Percentiles rank a stretch among this genome's conserved stretches.
phyloP scores from a whole-genome alignment of 2,797 vertebrate species.

The Lagorchestes hirsutus region DNA sequence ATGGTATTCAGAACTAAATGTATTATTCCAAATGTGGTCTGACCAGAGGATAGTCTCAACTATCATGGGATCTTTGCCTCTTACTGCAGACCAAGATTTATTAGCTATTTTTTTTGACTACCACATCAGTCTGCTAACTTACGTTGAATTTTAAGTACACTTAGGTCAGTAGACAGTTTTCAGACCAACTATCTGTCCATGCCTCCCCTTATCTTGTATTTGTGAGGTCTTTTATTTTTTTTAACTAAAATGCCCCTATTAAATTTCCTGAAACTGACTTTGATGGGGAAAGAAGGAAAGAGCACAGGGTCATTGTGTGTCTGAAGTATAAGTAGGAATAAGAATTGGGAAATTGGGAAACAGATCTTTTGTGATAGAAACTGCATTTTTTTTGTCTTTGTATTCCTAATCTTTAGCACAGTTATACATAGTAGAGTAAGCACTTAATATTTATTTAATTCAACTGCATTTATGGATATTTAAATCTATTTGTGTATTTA shows the following conservation, averaged over 20 bases:
- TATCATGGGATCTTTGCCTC: background rate
- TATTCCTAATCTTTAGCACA: background rate
- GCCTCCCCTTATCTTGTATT: background rate
- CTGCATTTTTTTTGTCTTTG: background rate
- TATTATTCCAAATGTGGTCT: background rate
- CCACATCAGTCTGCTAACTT: background rate
- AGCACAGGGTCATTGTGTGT: background rate
- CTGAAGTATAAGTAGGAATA: background rate
- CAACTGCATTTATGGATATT: background rate
- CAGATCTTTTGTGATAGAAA: background rate
- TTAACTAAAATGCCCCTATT: background rate
- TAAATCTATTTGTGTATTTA: background rate
- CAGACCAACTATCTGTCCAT: background rate
- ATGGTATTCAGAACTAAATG: background rate
- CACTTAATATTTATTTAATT: background rate
- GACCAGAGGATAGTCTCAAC: background rate
- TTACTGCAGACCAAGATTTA: background rate
- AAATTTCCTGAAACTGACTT: background rate
- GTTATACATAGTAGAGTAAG: background rate
- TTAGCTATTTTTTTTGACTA: background rate
- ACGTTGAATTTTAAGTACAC: background rate
- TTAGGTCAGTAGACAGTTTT: background rate
- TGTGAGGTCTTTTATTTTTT: background rate
- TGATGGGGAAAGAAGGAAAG: background rate
- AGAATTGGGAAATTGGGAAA: background rate